A percentile compares a stretch with the other conserved stretches of the same genome.
Conservation (phyloP, 2,113 vertebrate species). For the Microtus montanus region DNA sequence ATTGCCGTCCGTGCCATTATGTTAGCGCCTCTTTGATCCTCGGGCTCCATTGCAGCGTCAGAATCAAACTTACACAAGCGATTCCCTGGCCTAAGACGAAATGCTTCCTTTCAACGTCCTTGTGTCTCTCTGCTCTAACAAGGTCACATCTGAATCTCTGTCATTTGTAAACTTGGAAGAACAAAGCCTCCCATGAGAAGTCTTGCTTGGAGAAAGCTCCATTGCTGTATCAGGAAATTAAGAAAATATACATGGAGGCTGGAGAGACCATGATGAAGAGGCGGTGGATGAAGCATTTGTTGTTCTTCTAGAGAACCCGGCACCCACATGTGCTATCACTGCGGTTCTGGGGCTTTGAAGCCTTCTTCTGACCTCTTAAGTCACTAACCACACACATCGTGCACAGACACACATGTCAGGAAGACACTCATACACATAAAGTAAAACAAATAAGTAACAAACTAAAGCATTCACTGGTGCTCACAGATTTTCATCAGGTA, state of each 20-base stretch:
- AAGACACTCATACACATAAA: background rate
- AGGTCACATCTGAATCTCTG: background rate
- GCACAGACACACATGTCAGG: background rate
- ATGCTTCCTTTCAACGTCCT: constrained; percentile 1
- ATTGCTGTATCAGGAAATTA: background rate
- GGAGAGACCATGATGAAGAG: background rate
- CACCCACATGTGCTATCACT: background rate
- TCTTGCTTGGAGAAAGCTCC: background rate
- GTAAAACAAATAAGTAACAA: background rate
- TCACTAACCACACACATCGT: background rate
- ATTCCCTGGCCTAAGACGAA: background rate
- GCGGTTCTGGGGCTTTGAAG: background rate
- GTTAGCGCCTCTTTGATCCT: constrained; percentile 39
- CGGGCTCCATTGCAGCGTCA: background rate
- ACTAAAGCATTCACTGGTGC: background rate
- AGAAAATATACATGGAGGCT: background rate
- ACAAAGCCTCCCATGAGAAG: background rate
- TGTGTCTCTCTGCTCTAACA: constrained; percentile 11
- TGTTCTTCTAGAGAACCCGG: background rate
- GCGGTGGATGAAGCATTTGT: background rate
- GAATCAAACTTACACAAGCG: background rate
- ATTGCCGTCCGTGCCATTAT: background rate
- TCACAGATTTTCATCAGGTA: background rate
- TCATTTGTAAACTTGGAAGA: background rate
- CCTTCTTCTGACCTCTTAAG: background rate